Evolutionary conservation across 2,797 vertebrate species (phyloP).

Genomic region (Dipus sagitta): DNA sequence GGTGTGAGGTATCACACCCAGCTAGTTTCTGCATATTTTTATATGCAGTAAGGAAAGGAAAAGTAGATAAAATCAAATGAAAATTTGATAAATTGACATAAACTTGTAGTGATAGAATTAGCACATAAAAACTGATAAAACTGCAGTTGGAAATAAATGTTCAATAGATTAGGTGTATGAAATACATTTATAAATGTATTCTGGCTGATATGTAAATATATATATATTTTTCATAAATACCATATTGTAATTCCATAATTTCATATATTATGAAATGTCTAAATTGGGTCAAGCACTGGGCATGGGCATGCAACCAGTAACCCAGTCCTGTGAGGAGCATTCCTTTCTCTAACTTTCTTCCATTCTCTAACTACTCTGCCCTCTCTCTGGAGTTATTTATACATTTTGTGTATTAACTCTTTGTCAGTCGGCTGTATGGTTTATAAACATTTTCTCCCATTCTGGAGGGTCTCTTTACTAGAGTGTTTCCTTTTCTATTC

Average conservation of each 20-base stretch:
- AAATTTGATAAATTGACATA: conserved; percentile 31
- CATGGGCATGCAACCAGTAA: too few relatives aligned
- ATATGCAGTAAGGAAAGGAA: background rate
- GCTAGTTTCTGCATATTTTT: background rate
- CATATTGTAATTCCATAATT: background rate
- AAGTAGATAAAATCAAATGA: conserved; percentile 9
- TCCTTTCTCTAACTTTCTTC: background rate
- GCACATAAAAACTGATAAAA: background rate
- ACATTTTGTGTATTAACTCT: background rate
- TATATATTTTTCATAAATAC: background rate
- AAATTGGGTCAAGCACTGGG: background rate
- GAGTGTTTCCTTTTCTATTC: background rate
- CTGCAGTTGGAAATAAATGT: background rate
- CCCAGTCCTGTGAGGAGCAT: too few relatives aligned
- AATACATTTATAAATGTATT: background rate
- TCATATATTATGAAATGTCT: background rate
- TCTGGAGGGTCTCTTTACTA: background rate
- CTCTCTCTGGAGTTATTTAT: background rate
- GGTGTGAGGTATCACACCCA: too few relatives aligned
- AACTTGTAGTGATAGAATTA: background rate
- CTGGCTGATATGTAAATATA: background rate
- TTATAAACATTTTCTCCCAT: background rate
- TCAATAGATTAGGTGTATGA: background rate
- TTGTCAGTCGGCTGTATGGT: background rate
- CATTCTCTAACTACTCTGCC: background rate